These are phyloP conservation scores for Atta colombica DNA, from an alignment of 1,140 invertebrate species.

Conservation along the genomic window DNA sequence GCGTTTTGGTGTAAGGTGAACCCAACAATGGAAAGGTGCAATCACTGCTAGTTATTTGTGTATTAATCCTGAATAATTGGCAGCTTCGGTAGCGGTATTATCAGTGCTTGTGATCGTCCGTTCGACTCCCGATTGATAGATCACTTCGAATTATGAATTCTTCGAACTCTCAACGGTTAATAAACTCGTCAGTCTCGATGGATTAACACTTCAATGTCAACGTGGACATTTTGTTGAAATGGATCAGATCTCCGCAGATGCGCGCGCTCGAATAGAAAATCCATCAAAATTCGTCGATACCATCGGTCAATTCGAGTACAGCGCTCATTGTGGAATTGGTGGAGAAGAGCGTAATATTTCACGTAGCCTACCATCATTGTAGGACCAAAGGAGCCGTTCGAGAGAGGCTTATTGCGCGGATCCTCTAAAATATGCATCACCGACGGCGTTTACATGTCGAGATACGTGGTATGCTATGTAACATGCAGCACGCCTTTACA, in stretches of 20 bases:
- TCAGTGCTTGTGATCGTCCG: not conserved
- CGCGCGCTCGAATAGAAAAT: not conserved
- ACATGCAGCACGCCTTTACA: conserved; percentile 38
- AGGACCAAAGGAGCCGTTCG: conserved; percentile 50
- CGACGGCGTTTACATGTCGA: conserved; percentile 22
- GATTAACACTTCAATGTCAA: conserved; percentile 23
- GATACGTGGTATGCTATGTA: conserved; percentile 38
- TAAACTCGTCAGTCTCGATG: not conserved
- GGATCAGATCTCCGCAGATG: not conserved
- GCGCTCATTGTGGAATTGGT: not conserved
- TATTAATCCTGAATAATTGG: conserved; percentile 48
- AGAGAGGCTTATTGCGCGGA: conserved; percentile 57
- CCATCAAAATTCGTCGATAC: conserved; percentile 23
- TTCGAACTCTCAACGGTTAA: conserved; percentile 2
- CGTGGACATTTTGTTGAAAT: conserved; percentile 16
- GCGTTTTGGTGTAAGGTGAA: conserved; percentile 5
- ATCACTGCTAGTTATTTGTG: conserved; percentile 2
- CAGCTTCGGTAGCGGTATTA: not conserved
- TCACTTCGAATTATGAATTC: conserved; percentile 8
- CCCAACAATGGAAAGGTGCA: not conserved
- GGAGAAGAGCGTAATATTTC: conserved; percentile 36
- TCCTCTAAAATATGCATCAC: conserved; percentile 63
- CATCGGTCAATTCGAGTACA: conserved; percentile 22
- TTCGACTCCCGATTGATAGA: conserved; percentile 19
- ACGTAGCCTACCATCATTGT: conserved; percentile 13